Percentiles rank a stretch among this genome's conserved stretches.
Conservation (phyloP, 2,113 vertebrate species). For the Plestiodon gilberti region DNA sequence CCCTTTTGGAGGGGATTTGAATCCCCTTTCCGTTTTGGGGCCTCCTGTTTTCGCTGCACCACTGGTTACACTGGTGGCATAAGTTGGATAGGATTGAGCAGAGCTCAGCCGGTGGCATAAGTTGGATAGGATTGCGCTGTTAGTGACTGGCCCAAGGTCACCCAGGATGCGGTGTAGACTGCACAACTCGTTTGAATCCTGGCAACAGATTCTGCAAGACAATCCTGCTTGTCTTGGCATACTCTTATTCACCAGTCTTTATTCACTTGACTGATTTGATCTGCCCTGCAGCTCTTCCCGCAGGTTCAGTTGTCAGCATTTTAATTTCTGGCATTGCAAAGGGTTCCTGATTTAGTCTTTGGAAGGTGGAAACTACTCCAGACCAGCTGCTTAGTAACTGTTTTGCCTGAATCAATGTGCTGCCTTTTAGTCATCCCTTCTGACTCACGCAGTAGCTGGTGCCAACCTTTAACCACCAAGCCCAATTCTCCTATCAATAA, state of each 20-base stretch:
- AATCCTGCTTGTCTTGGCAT: not conserved
- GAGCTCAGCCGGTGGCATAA: no score
- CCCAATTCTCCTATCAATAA: not conserved
- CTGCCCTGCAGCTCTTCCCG: not conserved
- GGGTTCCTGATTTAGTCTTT: conserved; percentile 6
- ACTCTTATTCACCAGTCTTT: not conserved
- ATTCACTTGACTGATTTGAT: not conserved
- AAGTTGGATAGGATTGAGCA: no score
- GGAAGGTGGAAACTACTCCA: conserved; percentile 4
- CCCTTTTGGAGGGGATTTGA: no score
- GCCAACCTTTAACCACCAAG: not conserved
- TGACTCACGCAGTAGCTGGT: conserved; percentile 1
- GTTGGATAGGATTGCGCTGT: no score
- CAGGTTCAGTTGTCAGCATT: conserved; percentile 1
- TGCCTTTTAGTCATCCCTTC: conserved; percentile 18
- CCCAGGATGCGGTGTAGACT: not conserved
- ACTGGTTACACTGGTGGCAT: no score
- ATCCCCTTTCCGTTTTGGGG: no score
- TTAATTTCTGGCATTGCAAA: not conserved
- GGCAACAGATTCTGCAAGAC: not conserved
- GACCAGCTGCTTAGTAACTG: conserved; percentile 12
- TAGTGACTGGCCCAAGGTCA: no score
- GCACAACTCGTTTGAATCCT: not conserved
- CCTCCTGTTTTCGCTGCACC: no score
- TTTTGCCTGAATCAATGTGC: conserved; percentile 9